phyloP scores from a whole-genome alignment of 2,797 vertebrate species.

The Parauchenoglanis punctatus region DNA sequence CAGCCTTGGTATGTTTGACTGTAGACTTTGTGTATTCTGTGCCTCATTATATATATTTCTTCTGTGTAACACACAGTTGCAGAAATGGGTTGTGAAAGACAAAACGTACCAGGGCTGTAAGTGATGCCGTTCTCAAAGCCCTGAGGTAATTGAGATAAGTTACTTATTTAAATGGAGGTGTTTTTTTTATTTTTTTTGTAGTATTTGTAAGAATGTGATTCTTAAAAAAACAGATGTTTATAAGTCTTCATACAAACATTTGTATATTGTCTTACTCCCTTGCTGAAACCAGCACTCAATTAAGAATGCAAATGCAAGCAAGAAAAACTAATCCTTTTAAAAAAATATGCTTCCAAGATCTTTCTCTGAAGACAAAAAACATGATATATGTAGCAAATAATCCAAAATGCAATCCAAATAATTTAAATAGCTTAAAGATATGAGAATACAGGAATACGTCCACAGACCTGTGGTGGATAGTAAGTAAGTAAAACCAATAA shows the following conservation, averaged over 20 bases:
- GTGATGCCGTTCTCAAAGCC: slow-evolving; percentile 22
- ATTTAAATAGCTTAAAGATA: not conserved
- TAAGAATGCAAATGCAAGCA: not conserved
- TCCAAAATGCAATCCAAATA: not conserved
- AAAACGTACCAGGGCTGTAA: slow-evolving; percentile 11
- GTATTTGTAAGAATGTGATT: not conserved
- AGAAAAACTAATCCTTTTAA: not conserved
- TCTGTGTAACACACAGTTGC: slow-evolving; percentile 68
- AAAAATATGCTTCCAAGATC: not conserved
- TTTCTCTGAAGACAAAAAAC: not conserved
- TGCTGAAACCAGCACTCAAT: not conserved
- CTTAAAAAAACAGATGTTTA: not conserved
- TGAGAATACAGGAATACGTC: not conserved
- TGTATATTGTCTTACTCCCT: not conserved
- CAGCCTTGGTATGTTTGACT: slow-evolving; percentile 68
- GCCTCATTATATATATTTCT: slow-evolving; percentile 59
- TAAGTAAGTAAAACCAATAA: slow-evolving; percentile 29
- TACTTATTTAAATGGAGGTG: not conserved
- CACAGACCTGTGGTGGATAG: slow-evolving; percentile 2
- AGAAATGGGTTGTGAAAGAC: slow-evolving; percentile 60
- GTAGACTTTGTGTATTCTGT: slow-evolving; percentile 68
- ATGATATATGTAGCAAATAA: not conserved
- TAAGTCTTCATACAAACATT: not conserved
- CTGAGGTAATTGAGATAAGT: slow-evolving; percentile 12
- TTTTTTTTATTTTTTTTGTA: not conserved